phyloP scores from a whole-genome alignment of 2,113 vertebrate species.

The Ctenodactylus gundi region DNA sequence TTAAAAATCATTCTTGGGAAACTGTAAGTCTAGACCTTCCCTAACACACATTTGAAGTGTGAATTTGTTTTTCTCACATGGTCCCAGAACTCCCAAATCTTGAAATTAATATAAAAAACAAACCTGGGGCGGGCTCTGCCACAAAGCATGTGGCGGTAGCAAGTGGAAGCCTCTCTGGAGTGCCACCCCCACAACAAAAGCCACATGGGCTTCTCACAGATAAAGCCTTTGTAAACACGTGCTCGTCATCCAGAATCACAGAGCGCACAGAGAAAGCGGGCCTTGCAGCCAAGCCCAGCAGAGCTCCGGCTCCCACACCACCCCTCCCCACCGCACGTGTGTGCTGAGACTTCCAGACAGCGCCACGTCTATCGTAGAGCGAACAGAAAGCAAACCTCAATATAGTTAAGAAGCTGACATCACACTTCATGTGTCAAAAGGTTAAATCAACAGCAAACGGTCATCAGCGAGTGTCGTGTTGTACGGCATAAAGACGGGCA shows the following conservation, averaged over 20 bases:
- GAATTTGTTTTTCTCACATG: neutral
- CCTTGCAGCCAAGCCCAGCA: too few species aligned
- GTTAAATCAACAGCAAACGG: neutral
- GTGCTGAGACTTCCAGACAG: neutral
- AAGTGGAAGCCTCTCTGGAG: neutral
- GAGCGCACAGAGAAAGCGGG: neutral
- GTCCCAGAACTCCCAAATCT: neutral
- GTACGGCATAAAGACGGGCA: neutral
- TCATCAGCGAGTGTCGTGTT: neutral
- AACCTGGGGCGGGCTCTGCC: neutral
- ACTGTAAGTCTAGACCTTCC: conserved; percentile 4
- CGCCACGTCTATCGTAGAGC: accelerated
- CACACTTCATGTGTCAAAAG: neutral
- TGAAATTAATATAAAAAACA: neutral
- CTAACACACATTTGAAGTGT: neutral
- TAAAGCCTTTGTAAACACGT: neutral
- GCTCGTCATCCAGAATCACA: neutral
- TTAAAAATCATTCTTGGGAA: neutral
- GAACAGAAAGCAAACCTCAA: neutral
- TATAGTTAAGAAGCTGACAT: neutral
- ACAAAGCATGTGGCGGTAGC: neutral
- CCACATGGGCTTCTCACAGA: neutral
- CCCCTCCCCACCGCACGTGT: too few species aligned
- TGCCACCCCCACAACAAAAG: neutral
- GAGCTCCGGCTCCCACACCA: too few species aligned